Evolutionary conservation across 2,797 vertebrate species (phyloP), one percentile per base, ranked within the genome.

Genomic region (Sebastes paucispinis): DNA sequence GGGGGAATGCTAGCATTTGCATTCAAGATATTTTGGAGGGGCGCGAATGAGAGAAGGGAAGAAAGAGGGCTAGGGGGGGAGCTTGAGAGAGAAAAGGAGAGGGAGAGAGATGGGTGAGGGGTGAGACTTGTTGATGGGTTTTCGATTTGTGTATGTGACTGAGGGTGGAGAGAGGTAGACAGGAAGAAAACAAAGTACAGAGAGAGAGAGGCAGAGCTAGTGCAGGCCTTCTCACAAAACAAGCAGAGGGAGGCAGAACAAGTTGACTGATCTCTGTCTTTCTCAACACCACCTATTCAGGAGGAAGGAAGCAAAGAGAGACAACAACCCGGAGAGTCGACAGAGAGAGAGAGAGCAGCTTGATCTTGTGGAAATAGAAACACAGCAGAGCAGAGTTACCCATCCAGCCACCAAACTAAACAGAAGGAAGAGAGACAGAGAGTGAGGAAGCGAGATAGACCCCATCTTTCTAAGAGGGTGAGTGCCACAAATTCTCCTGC

Each of bases 111-210:
- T 74, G 85, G 79, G 89, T 85, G 79, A 81, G 89, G 83, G 84
- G 77, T 84, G 85, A 62, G 77, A 87, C 86, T 86, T 90, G 88
- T 79, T 88, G 90, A 91, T 91, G 89, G 83, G 81, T 83, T 91
- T 92, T 88, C 84, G 84, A 87, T 91, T 88, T 92, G 88, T 91
- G 89, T 64, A 76, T 85, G 89, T 83, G 88, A 86, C 77, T 84
- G 86, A 89, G 90, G 85, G 91, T 92, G 85, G 87, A 91, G 58
- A 90, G 90, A 85, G 87, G 88, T 80, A 87, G 87, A 90, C 84
- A 72, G 89, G 81, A 79, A 91, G 88, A 90, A 90, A 88, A 87
- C 67, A 76, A 79, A 80, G 84, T 18, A 77, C 63, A 50, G 57
- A 80, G 70, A 71, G 73, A 67, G 52, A 69, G 66, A 71, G 32